Evolutionary conservation across 2,888 invertebrate genomes (phyloP), one percentile per base, ranked within the genome.

Genomic region (Sycophila texana): DNA sequence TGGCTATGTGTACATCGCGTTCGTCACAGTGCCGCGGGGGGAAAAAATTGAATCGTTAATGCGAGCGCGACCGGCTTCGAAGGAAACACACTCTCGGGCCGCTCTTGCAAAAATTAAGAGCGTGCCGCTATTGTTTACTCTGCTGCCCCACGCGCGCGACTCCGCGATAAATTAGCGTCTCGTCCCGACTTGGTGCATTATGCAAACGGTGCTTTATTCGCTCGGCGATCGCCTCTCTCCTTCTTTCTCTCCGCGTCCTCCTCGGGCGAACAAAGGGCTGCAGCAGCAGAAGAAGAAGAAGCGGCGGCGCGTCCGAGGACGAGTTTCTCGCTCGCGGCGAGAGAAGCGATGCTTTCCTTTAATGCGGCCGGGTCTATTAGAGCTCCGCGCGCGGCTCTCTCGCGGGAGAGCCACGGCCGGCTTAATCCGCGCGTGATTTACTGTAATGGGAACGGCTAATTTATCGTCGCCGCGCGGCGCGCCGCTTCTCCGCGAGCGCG

Each of bases 371-470:
- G 51, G 70, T 70, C 65, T 70, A 39, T 39, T 39, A 39, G 39
- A 74, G 79, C 53, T 39, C 51, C 51, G 14, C 14, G 30, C 55
- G 20, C 20, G 20, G 39, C 39, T n/a, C 61, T 47, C 47, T n/a
- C 61, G 55, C 47, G 60, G 39, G 20, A 60, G 20, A 63, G 74
- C 55, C 20, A 66, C 51, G 39, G 71, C 74, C 39, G 67, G 39
- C 76, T 76, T 79, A 79, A 81, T 81, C 81, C 74, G 71, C 77
- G 66, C 74, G 81, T 81, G 81, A 81, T 81, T 79, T 81, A 81
- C 70, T 79, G 79, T 81, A 81, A 81, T 79, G 77, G 74, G 71
- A 76, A 77, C 74, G 66, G 66, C 68, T 72, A 77, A 79, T 79
- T 81, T 81, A 81, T 75, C 79, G 74, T 26, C 2, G 65, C 61